Conservation (phyloP, 2,888 invertebrate genomes). For the Cybosia mesomella region DNA sequence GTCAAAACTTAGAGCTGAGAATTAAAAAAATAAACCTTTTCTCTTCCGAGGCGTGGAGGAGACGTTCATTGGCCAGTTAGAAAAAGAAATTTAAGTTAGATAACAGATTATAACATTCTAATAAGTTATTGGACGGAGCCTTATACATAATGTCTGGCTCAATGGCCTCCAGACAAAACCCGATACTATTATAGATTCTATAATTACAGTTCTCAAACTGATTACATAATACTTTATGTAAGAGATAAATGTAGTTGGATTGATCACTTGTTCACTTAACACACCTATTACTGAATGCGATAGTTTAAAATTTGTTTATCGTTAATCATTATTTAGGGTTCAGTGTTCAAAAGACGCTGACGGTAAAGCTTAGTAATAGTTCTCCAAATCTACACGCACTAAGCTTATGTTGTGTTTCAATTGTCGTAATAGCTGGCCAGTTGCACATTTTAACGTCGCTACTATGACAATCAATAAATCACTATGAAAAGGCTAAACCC, state of each 20-base stretch:
- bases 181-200: constrained; percentile 32
- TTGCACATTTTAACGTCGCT: background rate
- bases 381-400: background rate
- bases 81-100: constrained; percentile 9
- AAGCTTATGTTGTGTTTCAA: background rate
- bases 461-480: background rate
- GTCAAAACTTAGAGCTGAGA: background rate
- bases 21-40: background rate
- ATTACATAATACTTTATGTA: constrained; percentile 19
- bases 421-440: too few relatives aligned
- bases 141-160: constrained; percentile 13
- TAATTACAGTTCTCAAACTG: constrained; percentile 23
- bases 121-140: constrained; percentile 8
- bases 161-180: constrained; percentile 24
- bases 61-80: background rate
- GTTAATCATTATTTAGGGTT: background rate
- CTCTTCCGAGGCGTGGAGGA: background rate
- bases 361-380: background rate
- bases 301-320: constrained; percentile 13
- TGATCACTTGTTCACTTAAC: constrained; percentile 10
- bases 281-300: constrained; percentile 4
- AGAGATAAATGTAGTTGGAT: constrained; percentile 8
- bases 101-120: constrained; percentile 14
- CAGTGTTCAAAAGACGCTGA: background rate
- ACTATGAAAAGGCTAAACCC: too few relatives aligned